Percentiles rank a stretch among this genome's conserved stretches.
Conservation (phyloP, 2,888 invertebrate species). For the Microctonus hyperodae region DNA sequence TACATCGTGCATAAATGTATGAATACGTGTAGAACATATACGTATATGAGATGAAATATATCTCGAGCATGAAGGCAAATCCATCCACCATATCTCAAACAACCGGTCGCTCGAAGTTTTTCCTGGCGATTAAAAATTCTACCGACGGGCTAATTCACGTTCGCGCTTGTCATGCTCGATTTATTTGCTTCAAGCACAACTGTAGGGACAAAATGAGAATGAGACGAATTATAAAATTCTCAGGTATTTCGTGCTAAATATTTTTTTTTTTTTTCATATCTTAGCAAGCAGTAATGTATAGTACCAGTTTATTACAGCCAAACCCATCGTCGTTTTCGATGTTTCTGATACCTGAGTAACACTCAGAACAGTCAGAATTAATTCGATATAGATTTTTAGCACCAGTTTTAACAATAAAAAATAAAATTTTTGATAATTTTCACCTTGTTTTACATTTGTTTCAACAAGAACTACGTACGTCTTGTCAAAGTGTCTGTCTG, state of each 20-base stretch:
- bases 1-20: neutral
- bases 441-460: too few species aligned
- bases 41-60: neutral
- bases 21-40: neutral
- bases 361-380: too few species aligned
- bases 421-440: too few species aligned
- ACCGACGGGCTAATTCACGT: slow-evolving; percentile 45
- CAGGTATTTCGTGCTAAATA: slow-evolving; percentile 4
- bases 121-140: slow-evolving; percentile 43
- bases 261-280: neutral
- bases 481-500: too few species aligned
- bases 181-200: slow-evolving; percentile 40
- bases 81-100: slow-evolving; percentile 27
- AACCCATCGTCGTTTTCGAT: too few species aligned
- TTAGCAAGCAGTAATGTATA: too few species aligned
- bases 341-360: too few species aligned
- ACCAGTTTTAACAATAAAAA: too few species aligned
- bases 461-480: too few species aligned
- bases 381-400: too few species aligned
- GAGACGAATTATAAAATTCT: slow-evolving; percentile 27
- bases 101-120: slow-evolving; percentile 44
- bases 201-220: slow-evolving; percentile 33
- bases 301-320: too few species aligned
- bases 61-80: slow-evolving; percentile 25
- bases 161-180: slow-evolving; percentile 44